A percentile compares a stretch with the other conserved stretches of the same genome.
Conservation (phyloP, 2,113 vertebrate genomes). For the Arizona elegans region DNA sequence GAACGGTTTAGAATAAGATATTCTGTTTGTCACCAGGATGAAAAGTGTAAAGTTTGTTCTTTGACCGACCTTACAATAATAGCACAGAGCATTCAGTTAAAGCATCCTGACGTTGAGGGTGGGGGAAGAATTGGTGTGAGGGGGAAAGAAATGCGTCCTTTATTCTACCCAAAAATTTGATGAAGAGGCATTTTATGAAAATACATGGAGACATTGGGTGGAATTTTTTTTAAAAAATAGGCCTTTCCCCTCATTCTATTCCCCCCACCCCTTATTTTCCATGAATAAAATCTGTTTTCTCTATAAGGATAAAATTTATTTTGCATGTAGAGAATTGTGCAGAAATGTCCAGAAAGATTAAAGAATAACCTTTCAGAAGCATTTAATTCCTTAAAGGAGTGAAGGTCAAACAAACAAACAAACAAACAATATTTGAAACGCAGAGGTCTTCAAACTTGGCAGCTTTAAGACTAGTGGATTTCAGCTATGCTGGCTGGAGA, state of each 20-base stretch:
- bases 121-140: neutral
- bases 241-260: neutral
- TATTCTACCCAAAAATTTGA: neutral
- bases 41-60: neutral
- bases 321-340: neutral
- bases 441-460: no score
- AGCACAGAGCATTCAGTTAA: neutral
- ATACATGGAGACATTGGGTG: neutral
- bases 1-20: conserved; percentile 21
- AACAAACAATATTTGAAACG: neutral
- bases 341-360: neutral
- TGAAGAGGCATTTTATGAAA: neutral
- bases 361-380: neutral
- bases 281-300: neutral
- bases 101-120: neutral
- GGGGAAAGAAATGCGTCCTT: neutral
- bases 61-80: neutral
- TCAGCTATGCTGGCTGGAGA: no score
- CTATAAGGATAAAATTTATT: no score
- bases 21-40: conserved; percentile 5
- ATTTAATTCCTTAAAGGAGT: neutral
- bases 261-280: neutral
- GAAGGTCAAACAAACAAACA: conserved; percentile 7
- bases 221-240: neutral
- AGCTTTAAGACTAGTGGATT: no score